Base-by-base conservation (phyloP, 2,888 invertebrate species). In the Rosalia funebris region DNA sequence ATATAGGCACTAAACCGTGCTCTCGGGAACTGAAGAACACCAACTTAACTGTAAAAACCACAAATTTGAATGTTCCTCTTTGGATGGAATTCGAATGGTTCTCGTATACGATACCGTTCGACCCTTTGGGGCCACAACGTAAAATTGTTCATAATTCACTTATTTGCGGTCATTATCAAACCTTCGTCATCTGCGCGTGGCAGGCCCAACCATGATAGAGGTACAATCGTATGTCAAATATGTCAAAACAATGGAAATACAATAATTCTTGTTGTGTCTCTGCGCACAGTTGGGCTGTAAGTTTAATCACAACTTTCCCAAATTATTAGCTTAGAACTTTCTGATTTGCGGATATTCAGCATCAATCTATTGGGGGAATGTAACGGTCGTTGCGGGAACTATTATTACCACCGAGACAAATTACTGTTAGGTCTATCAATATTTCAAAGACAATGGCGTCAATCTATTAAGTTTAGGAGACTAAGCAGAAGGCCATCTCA, bases 141-240 rank as follows among this genome's bases (percentile, higher is more conserved):
- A 48, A 34, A 48, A 48, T 20, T 37, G 19, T 16, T 48, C 48
- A 32, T 36, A 48, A 48, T 19, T 48, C 48, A 19, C 48, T 48
- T 48, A 48, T 48, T 48, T 36, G 16, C 14, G 17, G 48, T 48
- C 36, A 37, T 34, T 48, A 48, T 48, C 36, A 31, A 36, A 48
- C 48, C 48, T 48, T 48, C 37, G 19, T 48, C 48, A 48, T 36
- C 48, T 37, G 48, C 36, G 37, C 16, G 12, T 48, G 37, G 34
- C 48, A 48, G 34, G 36, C 34, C 19, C 9, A 48, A 37, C 19
- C 11, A 48, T 48, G 48, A 48, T 48, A 34, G 36, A 48, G 48
- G 48, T 48, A 48, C 34, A 48, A 48, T 37, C 34, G 17, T 20
- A 37, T 37, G 48, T 36, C 48, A n/a, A n/a, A 48, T 19, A 36